Base-by-base conservation (phyloP, 1,140 invertebrate species). In the Neodiprion fabricii region DNA sequence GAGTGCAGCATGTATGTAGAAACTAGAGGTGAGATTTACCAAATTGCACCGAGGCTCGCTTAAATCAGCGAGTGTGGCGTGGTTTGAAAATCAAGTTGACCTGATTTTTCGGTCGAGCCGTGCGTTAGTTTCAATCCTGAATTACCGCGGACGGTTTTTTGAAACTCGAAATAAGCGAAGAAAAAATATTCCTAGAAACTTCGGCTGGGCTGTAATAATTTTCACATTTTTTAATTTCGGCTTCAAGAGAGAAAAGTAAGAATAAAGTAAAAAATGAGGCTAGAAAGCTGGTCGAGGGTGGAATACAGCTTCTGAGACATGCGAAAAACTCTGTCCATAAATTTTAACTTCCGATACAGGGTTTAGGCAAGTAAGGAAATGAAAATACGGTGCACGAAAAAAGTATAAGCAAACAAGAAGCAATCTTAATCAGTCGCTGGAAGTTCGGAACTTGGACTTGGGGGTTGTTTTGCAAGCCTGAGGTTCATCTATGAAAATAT, bases 301-400 rank as follows among this genome's bases (percentile, higher is more conserved):
- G 53, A 61, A 61, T 12, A 14, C 53, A 17, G 53, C 11, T 61
- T 61, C 53, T 9, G 53, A 61, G n/a, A 12, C 53, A 40, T 40
- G 28, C 53, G 11, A 61, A 61, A 61, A 61, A 61, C 11, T 61
- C 11, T 12, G 11, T 61, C 53, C 53, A 61, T 61, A 61, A 61
- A 61, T 61, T 61, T 61, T 17, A 61, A 61, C 53, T 61, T 61
- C 53, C 53, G 53, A 61, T 61, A 61, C 53, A 17, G n/a, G 53
- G 53, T 4, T 61, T 61, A 61, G 11, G n/a, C n/a, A 61, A 11
- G 53, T 61, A 14, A 61, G n/a, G 11, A 17, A 61, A 61, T 61
- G 53, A 61, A 61, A 61, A 61, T 61, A 61, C 53, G 53, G 53
- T 17, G 53, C 53, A 12, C 4, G 11, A 17, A 12, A 12, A 17